Conservation (phyloP, 1,140 invertebrate genomes). For the Bombus sibiricus region DNA sequence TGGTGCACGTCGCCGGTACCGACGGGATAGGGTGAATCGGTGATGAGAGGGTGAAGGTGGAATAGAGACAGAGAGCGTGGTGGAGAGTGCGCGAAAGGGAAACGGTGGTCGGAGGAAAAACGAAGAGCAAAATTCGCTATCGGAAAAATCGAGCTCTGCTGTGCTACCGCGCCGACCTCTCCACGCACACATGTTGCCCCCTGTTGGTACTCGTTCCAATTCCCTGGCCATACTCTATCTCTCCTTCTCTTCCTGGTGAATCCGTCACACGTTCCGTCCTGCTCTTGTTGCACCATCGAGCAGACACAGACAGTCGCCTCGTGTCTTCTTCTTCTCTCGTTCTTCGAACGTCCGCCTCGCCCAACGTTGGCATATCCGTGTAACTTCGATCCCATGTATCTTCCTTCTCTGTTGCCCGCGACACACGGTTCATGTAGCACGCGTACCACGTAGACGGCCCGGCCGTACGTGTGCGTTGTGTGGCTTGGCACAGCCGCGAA, state of each 20-base stretch:
- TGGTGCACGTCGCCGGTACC: constrained; percentile 46
- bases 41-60: constrained; percentile 56
- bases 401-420: constrained; percentile 30
- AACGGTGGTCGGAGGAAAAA: constrained; percentile 68
- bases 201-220: neutral
- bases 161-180: constrained; percentile 64
- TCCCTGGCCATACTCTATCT: neutral
- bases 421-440: constrained; percentile 35
- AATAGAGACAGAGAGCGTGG: constrained; percentile 43
- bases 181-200: constrained; percentile 42
- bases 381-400: constrained; percentile 60
- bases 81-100: neutral
- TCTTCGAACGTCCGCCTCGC: neutral
- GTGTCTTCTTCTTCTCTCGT: neutral
- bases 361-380: constrained; percentile 32
- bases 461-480: constrained; percentile 45
- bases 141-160: constrained; percentile 79
- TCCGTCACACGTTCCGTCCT: neutral
- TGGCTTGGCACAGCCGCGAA: constrained; percentile 60
- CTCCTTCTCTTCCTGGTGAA: constrained; percentile 21
- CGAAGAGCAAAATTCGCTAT: constrained; percentile 77
- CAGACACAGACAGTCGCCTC: neutral
- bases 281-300: neutral
- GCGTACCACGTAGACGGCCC: neutral
- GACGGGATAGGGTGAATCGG: constrained; percentile 41